Evolutionary conservation across 2,113 vertebrate genomes (phyloP), one percentile per base, ranked within the genome.

Genomic region (Oenanthe melanoleuca): DNA sequence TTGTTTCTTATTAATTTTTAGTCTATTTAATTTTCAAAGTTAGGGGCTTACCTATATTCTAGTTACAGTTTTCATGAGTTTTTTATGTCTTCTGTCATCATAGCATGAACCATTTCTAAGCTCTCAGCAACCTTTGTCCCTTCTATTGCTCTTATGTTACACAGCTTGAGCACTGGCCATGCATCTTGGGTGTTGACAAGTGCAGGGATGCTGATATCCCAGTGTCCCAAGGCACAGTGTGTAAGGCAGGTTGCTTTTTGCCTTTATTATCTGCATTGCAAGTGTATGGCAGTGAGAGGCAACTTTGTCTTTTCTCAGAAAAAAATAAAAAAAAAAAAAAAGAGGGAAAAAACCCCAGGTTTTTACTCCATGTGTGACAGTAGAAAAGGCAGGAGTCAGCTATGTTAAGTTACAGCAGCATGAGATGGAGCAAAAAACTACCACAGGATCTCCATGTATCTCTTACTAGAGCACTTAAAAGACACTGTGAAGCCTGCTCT

Each of bases 271-370:
- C 19, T 52, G 23, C 5, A 7, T 22, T 78, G 8, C 14, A 52
- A 78, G 10, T 11, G 18, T 34, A 8, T 34, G 60, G 12, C 37
- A 42, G 31, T 42, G 24, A 28, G 37, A 44, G 42, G 14, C 3
- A 79, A 29, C 14, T 22, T 22, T 11, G 5, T 42, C 19, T 28
- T 44, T 42, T 11, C 24, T 44, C 24, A 28, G 31, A 24, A 1
- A 13, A 13, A 28, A 52, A 12, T 5, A 22, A 47, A 47, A 47
- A 47, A 9, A 15, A 16, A 6, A 12, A 59, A 14, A 12, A 24
- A 23, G 23, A 13, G 47, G 47, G 22, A 4, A 2, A 5, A 6
- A 9, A 38, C 20, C 20, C 8, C 3, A 2, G 3, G 8, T 17
- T 63, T 47, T 52, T 17, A 22, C 18, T n/a, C 59, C 53, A 3